Evolutionary conservation across 2,888 invertebrate species (phyloP), one percentile per base, ranked within the genome.

Genomic region (Plagodis dolabraria): DNA sequence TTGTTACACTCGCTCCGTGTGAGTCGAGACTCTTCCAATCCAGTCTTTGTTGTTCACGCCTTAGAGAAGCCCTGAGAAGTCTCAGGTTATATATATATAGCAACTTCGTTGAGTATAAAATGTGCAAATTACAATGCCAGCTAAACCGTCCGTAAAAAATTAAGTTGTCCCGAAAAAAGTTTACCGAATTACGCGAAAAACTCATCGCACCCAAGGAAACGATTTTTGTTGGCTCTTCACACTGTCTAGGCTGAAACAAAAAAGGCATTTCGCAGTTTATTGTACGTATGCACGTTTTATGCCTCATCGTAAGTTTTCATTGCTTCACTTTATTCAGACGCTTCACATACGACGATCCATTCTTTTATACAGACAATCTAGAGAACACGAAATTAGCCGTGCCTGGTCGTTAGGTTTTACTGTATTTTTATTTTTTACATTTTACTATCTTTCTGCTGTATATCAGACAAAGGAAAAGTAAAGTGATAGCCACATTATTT

Each of bases 301-400:
- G 61, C 67, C 57, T 46, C 54, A 57, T 74, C 75, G 68, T 79
- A 70, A 70, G 67, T 68, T 79, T 78, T 79, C 76, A 79, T 76
- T 58, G 61, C 48, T 47, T 65, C 68, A 73, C 72, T 75, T 69
- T 68, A 71, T 75, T 73, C 70, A 71, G 70, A 68, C 56, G 59
- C 66, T 56, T 53, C 59, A 54, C 68, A 54, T 71, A 45, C 55
- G 54, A 53, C 49, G 22, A 22, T 22, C 22, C 22, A 22, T 58
- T 60, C 51, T 64, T 63, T 65, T 58, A 64, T 57, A 61, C 44
- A 53, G 52, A 58, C 64, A 61, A 61, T 65, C 49, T 50, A 64
- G 60, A 35, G 50, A 51, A 49, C 51, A 51, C 64, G 64, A 63
- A 67, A 64, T 67, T 67, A 65, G 63, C 57, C 47, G 42, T 52